Evolutionary conservation across 1,140 invertebrate species (phyloP), one percentile per base, ranked within the genome.

Genomic region (Oppia nitens): DNA sequence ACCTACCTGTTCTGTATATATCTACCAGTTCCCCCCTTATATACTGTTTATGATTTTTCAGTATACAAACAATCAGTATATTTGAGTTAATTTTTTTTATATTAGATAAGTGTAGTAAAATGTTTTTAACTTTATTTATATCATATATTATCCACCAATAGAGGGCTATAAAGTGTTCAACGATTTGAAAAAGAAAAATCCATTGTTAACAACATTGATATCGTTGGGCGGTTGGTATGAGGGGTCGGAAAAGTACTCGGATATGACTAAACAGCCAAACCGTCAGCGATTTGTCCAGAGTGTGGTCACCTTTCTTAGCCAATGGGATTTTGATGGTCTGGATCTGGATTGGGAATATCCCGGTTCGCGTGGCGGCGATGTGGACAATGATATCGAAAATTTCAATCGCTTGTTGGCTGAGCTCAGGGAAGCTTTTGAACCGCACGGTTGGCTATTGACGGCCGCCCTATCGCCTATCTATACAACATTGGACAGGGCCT

Each of bases 151-250:
- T n/a, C n/a, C n/a, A n/a, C n/a, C n/a, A n/a, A n/a, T 29, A 57
- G 78, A 77, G 65, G 87, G 87, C 1, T 93, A 86, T 72, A 73
- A 73, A n/a, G 85, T 86, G 64, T 92, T 93, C 67, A 87, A 83
- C 0, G 73, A 75, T 4, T 71, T 93, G 1, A 81, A 80, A 28
- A 68, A 75, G 29, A 74, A 70, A 54, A 84, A 84, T 71, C 83
- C 84, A 0, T 75, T 81, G 62, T 68, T 92, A 2, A 88, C 85
- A 70, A 78, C 81, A 0, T 77, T 81, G 1, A 64, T 91, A 2
- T 85, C 84, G 6, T 82, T 92, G 40, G 88, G 88, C 0, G 84
- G 84, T 14, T 87, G 83, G 83, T 82, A 80, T 65, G 81, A 84
- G 69, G 68, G 69, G 24, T 68, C 68, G 81, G 81, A 20, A 82